Base-by-base conservation (phyloP, 2,797 vertebrate species). In the Brachyalestes nurse region DNA sequence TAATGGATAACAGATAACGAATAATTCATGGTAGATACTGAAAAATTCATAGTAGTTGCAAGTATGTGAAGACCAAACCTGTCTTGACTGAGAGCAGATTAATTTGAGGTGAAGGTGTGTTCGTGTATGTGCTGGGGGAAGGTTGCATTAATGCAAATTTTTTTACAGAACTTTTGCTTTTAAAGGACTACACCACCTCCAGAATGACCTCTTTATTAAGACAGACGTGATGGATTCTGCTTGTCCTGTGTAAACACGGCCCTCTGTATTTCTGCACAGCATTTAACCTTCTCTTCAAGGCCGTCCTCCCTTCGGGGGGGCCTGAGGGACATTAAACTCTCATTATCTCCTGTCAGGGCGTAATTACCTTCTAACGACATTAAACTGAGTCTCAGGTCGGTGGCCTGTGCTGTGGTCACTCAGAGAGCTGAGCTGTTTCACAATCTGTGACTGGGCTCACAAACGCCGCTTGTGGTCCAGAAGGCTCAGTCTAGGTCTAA, bases 401-500 rank as follows among this genome's bases (percentile, higher is more conserved):
- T 2, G 21, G 14, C 61, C 65, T 67, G 75, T 88, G 84, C 84
- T 78, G 80, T 82, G 67, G 75, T 82, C 74, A 69, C 69, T 58
- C 58, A 65, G 79, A 81, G 10, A 16, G 19, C 75, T 21, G 61
- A 53, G 53, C 34, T 69, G 42, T 65, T 72, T 66, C n/a, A 42
- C 70, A 75, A n/a, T 78, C 60, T 34, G 84, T 85, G 85, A 83
- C 9, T 25, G 16, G 65, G 61, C 76, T 66, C 73, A 12, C 72
- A 61, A 74, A 78, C 79, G 86, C 90, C 85, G 78, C 88, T 88
- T 53, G 34, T 40, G 80, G 75, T 79, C 88, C 91, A 90, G 90
- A 87, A 92, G 83, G 88, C 87, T 77, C 84, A 87, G 80, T 83
- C 81, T 84, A 83, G 70, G 72, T 72, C 65, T 87, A 70, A 23